Conservation (phyloP, 1,140 invertebrate genomes). For the Paracyclopina nana region DNA sequence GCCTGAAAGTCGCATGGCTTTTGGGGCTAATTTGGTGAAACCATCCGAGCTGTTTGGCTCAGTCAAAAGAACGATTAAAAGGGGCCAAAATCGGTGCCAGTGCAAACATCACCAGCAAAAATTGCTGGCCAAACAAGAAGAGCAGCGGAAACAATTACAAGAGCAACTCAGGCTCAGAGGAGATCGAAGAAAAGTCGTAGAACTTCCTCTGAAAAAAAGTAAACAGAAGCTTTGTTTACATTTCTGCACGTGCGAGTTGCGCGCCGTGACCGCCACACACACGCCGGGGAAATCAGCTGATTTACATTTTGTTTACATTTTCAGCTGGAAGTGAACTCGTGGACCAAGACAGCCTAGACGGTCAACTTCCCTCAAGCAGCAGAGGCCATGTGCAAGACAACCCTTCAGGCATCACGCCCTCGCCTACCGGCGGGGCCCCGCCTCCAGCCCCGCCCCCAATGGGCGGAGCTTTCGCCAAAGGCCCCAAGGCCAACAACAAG, state of each 20-base stretch:
- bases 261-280: no score
- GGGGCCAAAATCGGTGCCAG: neutral
- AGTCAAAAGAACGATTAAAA: neutral
- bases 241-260: no score
- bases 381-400: neutral
- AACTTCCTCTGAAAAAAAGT: no score
- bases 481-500: constrained; percentile 20
- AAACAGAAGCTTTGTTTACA: no score
- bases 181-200: constrained; percentile 2
- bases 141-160: neutral
- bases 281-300: no score
- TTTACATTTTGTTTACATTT: no score
- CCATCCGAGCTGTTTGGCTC: constrained; percentile 12
- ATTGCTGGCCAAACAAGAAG: constrained; percentile 4
- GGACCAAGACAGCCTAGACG: constrained; percentile 6
- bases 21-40: constrained; percentile 1
- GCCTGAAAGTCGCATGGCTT: neutral
- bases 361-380: neutral
- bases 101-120: constrained; percentile 6
- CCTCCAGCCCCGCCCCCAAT: neutral
- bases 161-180: neutral
- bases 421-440: neutral
- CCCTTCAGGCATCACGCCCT: neutral
- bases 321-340: neutral
- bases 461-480: constrained; percentile 19